phyloP scores from a whole-genome alignment of 1,140 invertebrate species.

The Archivesica marissinica region DNA sequence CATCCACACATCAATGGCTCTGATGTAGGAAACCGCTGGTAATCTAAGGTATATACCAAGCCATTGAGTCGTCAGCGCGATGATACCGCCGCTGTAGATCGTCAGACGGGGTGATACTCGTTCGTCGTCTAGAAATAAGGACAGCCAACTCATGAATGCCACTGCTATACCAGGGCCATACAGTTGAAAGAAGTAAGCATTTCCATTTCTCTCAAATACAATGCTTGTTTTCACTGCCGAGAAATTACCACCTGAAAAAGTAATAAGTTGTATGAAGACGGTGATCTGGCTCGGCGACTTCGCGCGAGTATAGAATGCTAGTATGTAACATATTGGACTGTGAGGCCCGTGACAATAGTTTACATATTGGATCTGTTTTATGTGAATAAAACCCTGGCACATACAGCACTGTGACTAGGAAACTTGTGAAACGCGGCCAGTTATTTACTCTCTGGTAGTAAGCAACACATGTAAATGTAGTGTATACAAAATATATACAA shows the following conservation, averaged over 20 bases:
- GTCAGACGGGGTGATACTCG: neutral
- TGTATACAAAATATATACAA: too few relatives aligned
- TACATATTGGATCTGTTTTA: neutral
- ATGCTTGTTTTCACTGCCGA: neutral
- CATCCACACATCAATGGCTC: constrained; percentile 2
- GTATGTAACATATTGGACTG: too few relatives aligned
- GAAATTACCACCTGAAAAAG: neutral
- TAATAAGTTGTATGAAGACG: neutral
- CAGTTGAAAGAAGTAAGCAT: neutral
- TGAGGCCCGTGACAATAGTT: neutral
- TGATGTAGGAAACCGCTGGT: neutral
- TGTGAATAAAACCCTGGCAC: neutral
- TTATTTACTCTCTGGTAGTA: too few relatives aligned
- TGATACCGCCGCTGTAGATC: neutral
- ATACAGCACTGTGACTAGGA: neutral
- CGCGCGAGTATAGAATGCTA: too few relatives aligned
- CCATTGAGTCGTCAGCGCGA: neutral
- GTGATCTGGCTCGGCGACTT: too few relatives aligned
- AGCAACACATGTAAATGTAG: too few relatives aligned
- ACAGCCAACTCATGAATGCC: neutral
- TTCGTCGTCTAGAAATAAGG: neutral
- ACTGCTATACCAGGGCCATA: neutral
- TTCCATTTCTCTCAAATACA: neutral
- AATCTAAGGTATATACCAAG: neutral
- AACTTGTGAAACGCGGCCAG: neutral